Conservation (phyloP, 2,888 invertebrate species). For the Hirtodrosophila histrioides region DNA sequence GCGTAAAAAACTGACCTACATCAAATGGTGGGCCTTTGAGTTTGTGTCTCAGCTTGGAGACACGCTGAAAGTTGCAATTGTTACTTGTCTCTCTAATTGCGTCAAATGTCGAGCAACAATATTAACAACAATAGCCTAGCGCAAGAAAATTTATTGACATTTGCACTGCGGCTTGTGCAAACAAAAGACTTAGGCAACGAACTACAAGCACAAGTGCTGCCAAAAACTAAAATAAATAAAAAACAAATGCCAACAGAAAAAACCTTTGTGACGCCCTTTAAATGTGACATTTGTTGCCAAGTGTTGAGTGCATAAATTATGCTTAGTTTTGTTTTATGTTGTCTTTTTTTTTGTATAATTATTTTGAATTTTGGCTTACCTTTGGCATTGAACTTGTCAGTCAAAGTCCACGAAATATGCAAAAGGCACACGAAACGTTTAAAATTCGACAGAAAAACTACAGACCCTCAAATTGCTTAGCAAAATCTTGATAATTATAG, state of each 20-base stretch:
- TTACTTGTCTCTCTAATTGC: constrained; percentile 64
- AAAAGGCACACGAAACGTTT: constrained; percentile 20
- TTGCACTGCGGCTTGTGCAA: constrained; percentile 42
- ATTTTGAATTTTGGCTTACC: constrained; percentile 40
- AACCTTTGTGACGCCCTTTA: constrained; percentile 12
- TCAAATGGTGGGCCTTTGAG: constrained; percentile 62
- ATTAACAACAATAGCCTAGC: constrained; percentile 15
- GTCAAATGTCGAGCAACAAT: constrained; percentile 50
- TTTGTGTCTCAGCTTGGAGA: constrained; percentile 34
- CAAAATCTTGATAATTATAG: constrained; percentile 3
- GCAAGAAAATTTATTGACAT: constrained; percentile 52
- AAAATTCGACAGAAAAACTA: constrained; percentile 16
- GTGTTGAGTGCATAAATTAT: constrained; percentile 13
- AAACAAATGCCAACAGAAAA: neutral
- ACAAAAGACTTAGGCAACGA: constrained; percentile 74
- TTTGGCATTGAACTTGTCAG: constrained; percentile 77
- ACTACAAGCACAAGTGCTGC: constrained; percentile 35
- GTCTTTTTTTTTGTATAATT: neutral
- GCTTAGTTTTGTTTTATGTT: constrained; percentile 5
- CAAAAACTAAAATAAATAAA: neutral
- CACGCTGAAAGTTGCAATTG: constrained; percentile 59
- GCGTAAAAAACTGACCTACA: constrained; percentile 78
- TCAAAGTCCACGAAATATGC: constrained; percentile 1
- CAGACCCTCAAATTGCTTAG: constrained; percentile 23
- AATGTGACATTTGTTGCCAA: constrained; percentile 5